Evolutionary conservation across 2,797 vertebrate genomes (phyloP).

Genomic region (Aplochiton taeniatus): DNA sequence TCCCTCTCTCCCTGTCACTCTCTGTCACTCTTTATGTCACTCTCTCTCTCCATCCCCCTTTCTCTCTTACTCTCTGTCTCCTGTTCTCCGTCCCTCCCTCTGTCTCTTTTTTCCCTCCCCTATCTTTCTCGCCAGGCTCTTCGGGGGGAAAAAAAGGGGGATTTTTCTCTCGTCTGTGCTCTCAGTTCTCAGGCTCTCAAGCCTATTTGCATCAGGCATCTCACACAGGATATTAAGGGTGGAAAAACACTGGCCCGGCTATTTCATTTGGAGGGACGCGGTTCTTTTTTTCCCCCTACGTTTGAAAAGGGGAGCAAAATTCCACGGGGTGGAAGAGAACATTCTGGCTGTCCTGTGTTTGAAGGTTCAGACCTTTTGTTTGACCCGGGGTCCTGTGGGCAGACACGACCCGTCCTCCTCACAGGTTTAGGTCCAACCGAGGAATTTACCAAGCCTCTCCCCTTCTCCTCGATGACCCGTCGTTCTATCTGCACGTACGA

Average conservation of each 20-base stretch:
- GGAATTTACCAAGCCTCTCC: slow-evolving; percentile 28
- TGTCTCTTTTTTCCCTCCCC: not conserved
- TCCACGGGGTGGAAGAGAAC: slow-evolving; percentile 59
- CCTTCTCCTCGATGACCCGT: not conserved
- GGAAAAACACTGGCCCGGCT: slow-evolving; percentile 52
- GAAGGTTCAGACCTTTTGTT: slow-evolving; percentile 39
- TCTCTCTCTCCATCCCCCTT: not conserved
- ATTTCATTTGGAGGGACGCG: slow-evolving; percentile 74
- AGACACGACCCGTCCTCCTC: slow-evolving; percentile 43
- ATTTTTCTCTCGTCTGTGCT: slow-evolving; percentile 68
- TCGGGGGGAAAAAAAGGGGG: slow-evolving; percentile 58
- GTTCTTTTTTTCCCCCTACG: slow-evolving; percentile 72
- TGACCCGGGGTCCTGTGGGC: slow-evolving; percentile 64
- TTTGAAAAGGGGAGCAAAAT: slow-evolving; percentile 59
- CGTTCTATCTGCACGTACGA: slow-evolving; percentile 34
- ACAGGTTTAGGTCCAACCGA: slow-evolving; percentile 65
- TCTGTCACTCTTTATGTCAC: not conserved
- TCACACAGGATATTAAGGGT: slow-evolving; percentile 70
- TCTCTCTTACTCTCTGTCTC: not conserved
- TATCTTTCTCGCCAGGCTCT: slow-evolving; percentile 59
- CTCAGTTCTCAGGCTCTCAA: slow-evolving; percentile 72
- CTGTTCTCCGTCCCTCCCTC: not conserved
- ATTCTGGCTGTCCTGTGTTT: slow-evolving; percentile 39
- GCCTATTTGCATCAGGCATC: slow-evolving; percentile 71
- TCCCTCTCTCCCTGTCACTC: slow-evolving; percentile 35